Conservation (phyloP, 1,140 invertebrate species). For the Drosophila mojavensis region DNA sequence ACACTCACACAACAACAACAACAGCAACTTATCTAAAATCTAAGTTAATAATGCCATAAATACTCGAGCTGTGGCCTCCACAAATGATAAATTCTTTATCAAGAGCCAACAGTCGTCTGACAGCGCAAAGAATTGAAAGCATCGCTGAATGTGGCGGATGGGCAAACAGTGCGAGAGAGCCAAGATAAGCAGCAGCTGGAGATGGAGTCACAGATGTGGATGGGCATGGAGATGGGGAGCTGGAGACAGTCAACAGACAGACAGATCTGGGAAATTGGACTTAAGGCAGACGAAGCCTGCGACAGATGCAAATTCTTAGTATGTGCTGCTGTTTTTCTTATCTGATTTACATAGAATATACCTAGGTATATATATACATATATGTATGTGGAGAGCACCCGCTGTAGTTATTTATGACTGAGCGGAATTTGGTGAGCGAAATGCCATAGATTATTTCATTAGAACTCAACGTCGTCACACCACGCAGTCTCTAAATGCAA, state of each 20-base stretch:
- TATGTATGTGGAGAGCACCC: not conserved
- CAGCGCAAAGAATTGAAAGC: slow-evolving; percentile 23
- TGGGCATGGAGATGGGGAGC: not conserved
- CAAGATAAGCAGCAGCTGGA: not conserved
- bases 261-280: not conserved
- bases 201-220: not conserved
- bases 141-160: slow-evolving; percentile 3
- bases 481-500: slow-evolving; percentile 32
- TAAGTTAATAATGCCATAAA: slow-evolving; percentile 1
- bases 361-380: not conserved
- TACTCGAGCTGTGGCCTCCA: not conserved
- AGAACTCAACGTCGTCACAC: slow-evolving; percentile 23
- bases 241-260: not conserved
- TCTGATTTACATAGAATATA: slow-evolving; percentile 6
- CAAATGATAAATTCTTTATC: not conserved
- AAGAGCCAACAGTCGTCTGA: not conserved
- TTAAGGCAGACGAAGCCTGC: not conserved
- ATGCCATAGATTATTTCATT: slow-evolving; percentile 40
- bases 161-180: slow-evolving; percentile 15
- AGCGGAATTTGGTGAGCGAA: slow-evolving; percentile 11
- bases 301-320: slow-evolving; percentile 23
- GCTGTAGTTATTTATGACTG: slow-evolving; percentile 24
- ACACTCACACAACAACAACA: no score
- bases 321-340: not conserved
- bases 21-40: no score